phyloP scores from a whole-genome alignment of 2,888 invertebrate species.

The Melolontha melolontha region DNA sequence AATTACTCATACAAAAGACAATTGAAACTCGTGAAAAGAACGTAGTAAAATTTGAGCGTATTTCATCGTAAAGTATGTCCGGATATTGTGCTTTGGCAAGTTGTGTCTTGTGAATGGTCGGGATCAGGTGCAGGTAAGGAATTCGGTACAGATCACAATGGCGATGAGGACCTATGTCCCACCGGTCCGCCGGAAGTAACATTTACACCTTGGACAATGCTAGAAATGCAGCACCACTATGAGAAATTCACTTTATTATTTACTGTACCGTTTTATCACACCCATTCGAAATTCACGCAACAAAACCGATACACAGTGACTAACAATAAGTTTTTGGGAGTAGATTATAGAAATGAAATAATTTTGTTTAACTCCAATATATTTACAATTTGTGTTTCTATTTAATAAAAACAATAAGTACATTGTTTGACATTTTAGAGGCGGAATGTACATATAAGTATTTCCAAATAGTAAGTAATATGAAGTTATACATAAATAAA shows the following conservation, averaged over 20 bases:
- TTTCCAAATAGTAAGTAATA: no score
- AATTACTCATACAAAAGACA: slow-evolving; percentile 22
- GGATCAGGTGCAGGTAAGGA: slow-evolving; percentile 41
- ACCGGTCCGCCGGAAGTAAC: slow-evolving; percentile 42
- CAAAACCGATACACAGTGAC: slow-evolving; percentile 21
- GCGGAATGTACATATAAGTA: no score
- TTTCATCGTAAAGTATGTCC: slow-evolving; percentile 35
- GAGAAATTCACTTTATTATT: slow-evolving; percentile 42
- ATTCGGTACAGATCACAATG: slow-evolving; percentile 25
- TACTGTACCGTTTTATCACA: slow-evolving; percentile 29
- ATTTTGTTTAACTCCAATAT: no score
- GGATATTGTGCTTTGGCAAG: slow-evolving; percentile 19
- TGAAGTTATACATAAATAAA: no score
- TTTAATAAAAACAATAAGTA: no score
- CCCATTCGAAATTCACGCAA: slow-evolving; percentile 33
- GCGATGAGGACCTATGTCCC: slow-evolving; percentile 23
- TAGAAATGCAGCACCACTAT: slow-evolving; percentile 42
- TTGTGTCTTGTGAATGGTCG: slow-evolving; percentile 21
- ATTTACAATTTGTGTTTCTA: no score
- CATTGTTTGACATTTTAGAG: no score
- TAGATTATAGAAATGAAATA: neutral
- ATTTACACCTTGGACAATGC: slow-evolving; percentile 42
- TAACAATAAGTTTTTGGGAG: slow-evolving; percentile 15
- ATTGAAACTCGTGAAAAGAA: slow-evolving; percentile 30
- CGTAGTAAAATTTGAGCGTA: slow-evolving; percentile 28